Conservation (phyloP, 2,113 vertebrate species). For the Crotalus viridis region DNA sequence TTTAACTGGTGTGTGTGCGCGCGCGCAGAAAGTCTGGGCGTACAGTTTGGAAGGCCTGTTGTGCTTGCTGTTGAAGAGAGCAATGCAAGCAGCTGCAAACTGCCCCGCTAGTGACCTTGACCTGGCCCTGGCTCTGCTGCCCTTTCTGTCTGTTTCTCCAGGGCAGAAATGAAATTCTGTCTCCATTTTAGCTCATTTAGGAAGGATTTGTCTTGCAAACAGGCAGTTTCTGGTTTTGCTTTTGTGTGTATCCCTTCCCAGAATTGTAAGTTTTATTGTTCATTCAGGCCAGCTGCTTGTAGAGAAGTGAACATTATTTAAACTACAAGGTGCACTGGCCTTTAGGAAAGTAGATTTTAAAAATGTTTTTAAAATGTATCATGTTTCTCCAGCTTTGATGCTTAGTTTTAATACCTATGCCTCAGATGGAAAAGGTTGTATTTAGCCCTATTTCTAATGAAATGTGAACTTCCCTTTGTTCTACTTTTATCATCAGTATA, state of each 20-base stretch:
- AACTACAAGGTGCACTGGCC: slow-evolving; percentile 48
- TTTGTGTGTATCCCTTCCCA: slow-evolving; percentile 27
- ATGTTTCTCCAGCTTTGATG: slow-evolving; percentile 41
- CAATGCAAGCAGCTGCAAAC: slow-evolving; percentile 60
- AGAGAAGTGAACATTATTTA: slow-evolving; percentile 41
- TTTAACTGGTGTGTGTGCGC: slow-evolving; percentile 5
- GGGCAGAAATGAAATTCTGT: slow-evolving; percentile 68
- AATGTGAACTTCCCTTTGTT: slow-evolving; percentile 24
- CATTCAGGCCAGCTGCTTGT: slow-evolving; percentile 39
- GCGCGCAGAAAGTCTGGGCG: slow-evolving; percentile 38
- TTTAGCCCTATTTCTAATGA: not conserved
- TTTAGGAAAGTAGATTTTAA: slow-evolving; percentile 34
- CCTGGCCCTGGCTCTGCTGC: slow-evolving; percentile 71
- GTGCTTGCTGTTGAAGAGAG: slow-evolving; percentile 13
- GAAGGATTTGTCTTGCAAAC: slow-evolving; percentile 55
- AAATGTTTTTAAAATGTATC: slow-evolving; percentile 23
- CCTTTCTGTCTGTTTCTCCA: slow-evolving; percentile 62
- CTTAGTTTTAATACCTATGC: slow-evolving; percentile 34
- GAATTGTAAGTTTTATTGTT: slow-evolving; percentile 50
- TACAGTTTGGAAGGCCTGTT: slow-evolving; percentile 39
- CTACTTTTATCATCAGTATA: not conserved
- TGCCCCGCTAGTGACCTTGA: slow-evolving; percentile 75
- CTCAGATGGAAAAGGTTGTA: not conserved
- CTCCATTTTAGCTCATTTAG: slow-evolving; percentile 75
- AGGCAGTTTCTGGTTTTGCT: slow-evolving; percentile 34